A percentile compares a stretch with the other conserved stretches of the same genome.
Conservation (phyloP, 2,797 vertebrate species). For the Syndactyla subalaris region DNA sequence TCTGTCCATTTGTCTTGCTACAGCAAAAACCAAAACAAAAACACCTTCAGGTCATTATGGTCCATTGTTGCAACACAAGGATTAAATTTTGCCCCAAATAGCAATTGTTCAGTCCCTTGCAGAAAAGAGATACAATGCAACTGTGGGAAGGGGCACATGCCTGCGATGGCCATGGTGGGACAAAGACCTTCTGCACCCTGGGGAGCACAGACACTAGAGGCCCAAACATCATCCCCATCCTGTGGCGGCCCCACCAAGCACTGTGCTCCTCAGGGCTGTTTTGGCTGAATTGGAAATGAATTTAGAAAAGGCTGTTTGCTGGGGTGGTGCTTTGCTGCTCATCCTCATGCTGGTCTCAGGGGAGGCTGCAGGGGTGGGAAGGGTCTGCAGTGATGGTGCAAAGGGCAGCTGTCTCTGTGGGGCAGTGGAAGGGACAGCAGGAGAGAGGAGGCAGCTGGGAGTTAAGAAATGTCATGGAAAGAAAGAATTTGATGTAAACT, state of each 20-base stretch:
- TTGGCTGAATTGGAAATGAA: neutral
- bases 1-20: neutral
- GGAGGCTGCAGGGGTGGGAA: neutral
- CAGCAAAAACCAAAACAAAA: neutral
- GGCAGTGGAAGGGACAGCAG: neutral
- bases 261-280: accelerated
- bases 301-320: neutral
- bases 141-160: neutral
- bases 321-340: neutral
- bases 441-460: neutral
- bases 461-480: neutral
- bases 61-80: neutral
- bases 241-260: neutral
- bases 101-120: neutral
- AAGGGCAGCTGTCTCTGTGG: neutral
- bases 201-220: neutral
- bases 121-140: neutral
- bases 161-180: neutral
- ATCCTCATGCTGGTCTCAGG: neutral
- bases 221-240: neutral
- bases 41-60: neutral
- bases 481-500: accelerated
- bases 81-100: constrained; percentile 6
- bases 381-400: neutral
- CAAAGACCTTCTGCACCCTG: neutral